A percentile compares a stretch with the other conserved stretches of the same genome.
phyloP scores from a whole-genome alignment of 1,140 invertebrate species.

The Apolygus lucorum region DNA sequence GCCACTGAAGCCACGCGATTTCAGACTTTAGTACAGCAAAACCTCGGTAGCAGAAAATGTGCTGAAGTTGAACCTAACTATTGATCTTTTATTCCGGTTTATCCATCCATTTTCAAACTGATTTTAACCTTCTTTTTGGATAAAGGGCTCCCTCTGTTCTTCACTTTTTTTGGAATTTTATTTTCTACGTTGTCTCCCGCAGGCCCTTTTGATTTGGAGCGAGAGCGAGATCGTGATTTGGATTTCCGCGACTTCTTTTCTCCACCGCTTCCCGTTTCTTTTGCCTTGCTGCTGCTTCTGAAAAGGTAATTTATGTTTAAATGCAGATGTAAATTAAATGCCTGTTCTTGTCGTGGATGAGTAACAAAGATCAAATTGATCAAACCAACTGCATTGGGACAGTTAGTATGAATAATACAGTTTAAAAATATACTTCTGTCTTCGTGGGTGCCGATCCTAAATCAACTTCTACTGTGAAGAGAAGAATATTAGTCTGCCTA shows the following conservation, averaged over 20 bases:
- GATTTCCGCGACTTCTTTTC: not conserved
- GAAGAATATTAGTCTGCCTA: too few species aligned
- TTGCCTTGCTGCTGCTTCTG: slow-evolving; percentile 1
- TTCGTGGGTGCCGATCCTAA: not conserved
- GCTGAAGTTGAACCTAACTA: too few species aligned
- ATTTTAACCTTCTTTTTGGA: not conserved
- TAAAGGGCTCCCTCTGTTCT: not conserved
- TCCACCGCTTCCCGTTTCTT: not conserved
- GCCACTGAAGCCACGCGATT: too few species aligned
- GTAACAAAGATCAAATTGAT: not conserved
- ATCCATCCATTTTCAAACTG: not conserved
- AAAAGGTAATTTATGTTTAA: not conserved
- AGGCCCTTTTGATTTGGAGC: not conserved
- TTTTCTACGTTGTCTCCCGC: not conserved
- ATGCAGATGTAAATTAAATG: not conserved
- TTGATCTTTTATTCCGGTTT: too few species aligned
- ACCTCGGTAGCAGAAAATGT: too few species aligned
- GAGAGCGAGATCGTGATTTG: not conserved
- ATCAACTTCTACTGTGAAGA: too few species aligned
- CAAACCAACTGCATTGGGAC: not conserved
- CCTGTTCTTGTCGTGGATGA: not conserved
- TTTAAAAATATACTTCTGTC: not conserved
- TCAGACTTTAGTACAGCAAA: too few species aligned
- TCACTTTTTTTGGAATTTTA: not conserved
- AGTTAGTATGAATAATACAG: not conserved